Base-by-base conservation (phyloP, 2,888 invertebrate species). In the Clunio marinus region DNA sequence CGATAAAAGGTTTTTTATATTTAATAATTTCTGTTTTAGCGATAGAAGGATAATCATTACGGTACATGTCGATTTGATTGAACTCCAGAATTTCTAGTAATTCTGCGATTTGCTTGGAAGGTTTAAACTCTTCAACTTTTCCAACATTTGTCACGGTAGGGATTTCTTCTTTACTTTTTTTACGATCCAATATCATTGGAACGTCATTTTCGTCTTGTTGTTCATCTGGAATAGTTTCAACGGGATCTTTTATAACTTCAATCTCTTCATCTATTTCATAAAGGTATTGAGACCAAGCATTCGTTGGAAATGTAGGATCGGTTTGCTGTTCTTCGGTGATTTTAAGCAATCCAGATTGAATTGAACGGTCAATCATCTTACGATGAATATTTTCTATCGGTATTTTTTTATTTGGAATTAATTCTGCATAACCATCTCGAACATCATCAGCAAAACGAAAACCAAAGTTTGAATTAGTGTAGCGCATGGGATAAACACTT, bases 401-500 rank as follows among this genome's bases (percentile, higher is more conserved):
- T 63, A 82, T 80, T 28, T 71, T 73, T 32, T 83, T 83, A 41
- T 79, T 81, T 7, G 86, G 83, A 62, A 82, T 76, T 25, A 91
- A 75, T 73, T 89, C 88, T 69, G 86, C 81, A 72, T 83, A 88
- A 10, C 89, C 88, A 76, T 90, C 89, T 63, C 86, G 80, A 15
- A 82, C 82, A 57, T 84, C 82, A 58, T 81, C 80, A 0, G 83
- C 81, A 69, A 81, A 80, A 70, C 88, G 81, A 20, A 83, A 77
- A 28, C 75, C 73, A 71, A 88, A 85, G 25, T 80, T 77, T 1
- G 81, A 79, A 60, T 79, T 76, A 1, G 80, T 80, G 69, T 74
- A 71, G 17, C 72, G 72, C 32, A 81, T 76, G 1, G 87, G 86
- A 76, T 84, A 88, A 41, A 82, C 81, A 25, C 83, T 81, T 75